Evolutionary conservation across 2,797 vertebrate species (phyloP).

Genomic region (Mus minutoides): DNA sequence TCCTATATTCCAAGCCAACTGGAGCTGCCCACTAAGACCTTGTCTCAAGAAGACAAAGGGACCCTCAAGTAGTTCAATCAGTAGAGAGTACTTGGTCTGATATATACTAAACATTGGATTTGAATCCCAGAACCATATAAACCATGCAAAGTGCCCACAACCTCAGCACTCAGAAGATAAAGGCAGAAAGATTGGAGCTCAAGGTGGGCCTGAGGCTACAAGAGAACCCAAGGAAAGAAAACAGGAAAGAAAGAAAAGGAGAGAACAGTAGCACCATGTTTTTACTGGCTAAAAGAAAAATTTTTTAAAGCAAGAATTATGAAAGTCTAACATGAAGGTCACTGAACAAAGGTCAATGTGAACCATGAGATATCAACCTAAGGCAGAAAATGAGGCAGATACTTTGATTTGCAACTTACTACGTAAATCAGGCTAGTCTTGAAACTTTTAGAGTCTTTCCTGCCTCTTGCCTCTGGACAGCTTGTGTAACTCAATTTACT

Average conservation of each 20-base stretch:
- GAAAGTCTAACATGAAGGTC: background rate
- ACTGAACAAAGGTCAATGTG: background rate
- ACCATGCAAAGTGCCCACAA: background rate
- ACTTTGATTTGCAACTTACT: background rate
- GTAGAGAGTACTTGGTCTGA: background rate
- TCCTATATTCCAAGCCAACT: background rate
- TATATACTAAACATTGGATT: background rate
- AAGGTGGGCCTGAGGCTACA: background rate
- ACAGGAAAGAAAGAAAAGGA: background rate
- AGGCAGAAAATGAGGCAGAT: background rate
- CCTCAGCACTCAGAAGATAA: background rate
- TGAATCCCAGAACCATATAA: background rate
- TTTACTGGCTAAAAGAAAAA: background rate
- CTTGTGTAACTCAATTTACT: background rate
- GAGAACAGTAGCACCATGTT: background rate
- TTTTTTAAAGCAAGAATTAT: background rate
- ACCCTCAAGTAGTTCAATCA: background rate
- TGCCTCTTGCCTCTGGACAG: background rate
- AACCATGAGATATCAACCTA: background rate
- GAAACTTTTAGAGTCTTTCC: background rate
- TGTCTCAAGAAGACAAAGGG: background rate
- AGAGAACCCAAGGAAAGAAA: background rate
- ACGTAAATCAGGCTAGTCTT: background rate
- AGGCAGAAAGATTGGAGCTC: background rate
- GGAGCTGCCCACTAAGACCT: background rate